Percentiles rank a stretch among this genome's conserved stretches.
Conservation (phyloP, 2,888 invertebrate genomes). For the Tetheella fluctuosa region DNA sequence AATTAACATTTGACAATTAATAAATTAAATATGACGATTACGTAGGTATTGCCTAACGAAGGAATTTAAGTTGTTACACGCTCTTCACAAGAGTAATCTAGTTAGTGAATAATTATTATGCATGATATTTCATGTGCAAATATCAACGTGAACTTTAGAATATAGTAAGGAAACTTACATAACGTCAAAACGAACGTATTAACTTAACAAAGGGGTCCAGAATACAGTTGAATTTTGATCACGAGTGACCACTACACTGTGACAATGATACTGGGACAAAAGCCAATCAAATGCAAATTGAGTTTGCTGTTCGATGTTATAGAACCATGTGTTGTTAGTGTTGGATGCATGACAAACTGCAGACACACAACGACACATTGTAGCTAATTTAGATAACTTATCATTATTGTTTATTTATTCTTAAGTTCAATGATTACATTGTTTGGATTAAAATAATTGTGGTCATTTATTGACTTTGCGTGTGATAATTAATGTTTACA, state of each 20-base stretch:
- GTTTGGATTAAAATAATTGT: background rate
- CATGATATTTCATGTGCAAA: no score
- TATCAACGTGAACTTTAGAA: no score
- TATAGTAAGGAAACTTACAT: background rate
- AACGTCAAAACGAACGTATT: background rate
- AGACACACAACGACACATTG: background rate
- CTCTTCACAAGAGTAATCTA: no score
- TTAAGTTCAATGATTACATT: background rate
- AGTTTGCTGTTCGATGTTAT: constrained; percentile 12
- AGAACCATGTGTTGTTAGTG: background rate
- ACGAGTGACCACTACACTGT: background rate
- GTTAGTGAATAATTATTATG: no score
- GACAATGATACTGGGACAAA: constrained; percentile 16
- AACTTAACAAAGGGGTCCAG: background rate
- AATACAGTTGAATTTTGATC: background rate
- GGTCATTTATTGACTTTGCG: background rate
- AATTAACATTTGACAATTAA: no score
- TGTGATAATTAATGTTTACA: no score
- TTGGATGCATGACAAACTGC: background rate
- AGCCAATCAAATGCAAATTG: constrained; percentile 20
- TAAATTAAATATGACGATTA: no score
- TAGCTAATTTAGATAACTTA: background rate
- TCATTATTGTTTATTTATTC: background rate
- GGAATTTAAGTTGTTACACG: no score
- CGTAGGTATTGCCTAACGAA: no score